phyloP scores from a whole-genome alignment of 2,888 invertebrate species.

The Drosophila phalerata region DNA sequence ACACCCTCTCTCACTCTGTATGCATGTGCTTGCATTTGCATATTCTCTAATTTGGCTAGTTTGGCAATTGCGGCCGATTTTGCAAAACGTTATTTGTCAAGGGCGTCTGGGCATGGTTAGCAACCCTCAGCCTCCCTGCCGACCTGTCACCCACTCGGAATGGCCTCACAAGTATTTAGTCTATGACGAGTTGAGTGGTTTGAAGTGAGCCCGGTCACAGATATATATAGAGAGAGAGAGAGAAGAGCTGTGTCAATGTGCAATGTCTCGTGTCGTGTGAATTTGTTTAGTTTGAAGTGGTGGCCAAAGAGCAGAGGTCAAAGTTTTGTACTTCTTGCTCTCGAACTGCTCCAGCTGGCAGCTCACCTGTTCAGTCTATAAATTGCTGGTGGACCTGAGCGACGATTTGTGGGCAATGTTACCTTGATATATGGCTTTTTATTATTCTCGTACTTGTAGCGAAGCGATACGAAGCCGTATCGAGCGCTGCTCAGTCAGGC shows the following conservation, averaged over 20 bases:
- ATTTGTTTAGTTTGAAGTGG: constrained; percentile 70
- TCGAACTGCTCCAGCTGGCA: constrained; percentile 24
- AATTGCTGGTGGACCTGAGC: constrained; percentile 49
- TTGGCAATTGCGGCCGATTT: constrained; percentile 81
- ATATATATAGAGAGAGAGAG: background rate
- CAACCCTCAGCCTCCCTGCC: background rate
- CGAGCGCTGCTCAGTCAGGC: constrained; percentile 45
- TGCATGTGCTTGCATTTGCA: constrained; percentile 75
- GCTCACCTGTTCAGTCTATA: constrained; percentile 56
- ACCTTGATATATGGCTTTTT: constrained; percentile 66
- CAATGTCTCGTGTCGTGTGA: constrained; percentile 64
- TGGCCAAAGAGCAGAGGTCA: constrained; percentile 53
- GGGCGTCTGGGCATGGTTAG: constrained; percentile 30
- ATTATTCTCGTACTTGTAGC: constrained; percentile 39
- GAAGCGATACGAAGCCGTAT: constrained; percentile 30
- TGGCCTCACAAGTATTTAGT: constrained; percentile 74
- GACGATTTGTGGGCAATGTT: constrained; percentile 54
- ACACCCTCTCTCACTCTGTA: constrained; percentile 12
- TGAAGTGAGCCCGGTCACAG: constrained; percentile 59
- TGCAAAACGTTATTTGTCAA: constrained; percentile 77
- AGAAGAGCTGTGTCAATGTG: constrained; percentile 13
- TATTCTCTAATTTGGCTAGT: constrained; percentile 81
- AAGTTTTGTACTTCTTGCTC: constrained; percentile 46
- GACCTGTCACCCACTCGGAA: constrained; percentile 9
- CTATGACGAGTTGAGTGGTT: constrained; percentile 77